Evolutionary conservation across 2,888 invertebrate species (phyloP).

Genomic region (Campopleginae sp.): DNA sequence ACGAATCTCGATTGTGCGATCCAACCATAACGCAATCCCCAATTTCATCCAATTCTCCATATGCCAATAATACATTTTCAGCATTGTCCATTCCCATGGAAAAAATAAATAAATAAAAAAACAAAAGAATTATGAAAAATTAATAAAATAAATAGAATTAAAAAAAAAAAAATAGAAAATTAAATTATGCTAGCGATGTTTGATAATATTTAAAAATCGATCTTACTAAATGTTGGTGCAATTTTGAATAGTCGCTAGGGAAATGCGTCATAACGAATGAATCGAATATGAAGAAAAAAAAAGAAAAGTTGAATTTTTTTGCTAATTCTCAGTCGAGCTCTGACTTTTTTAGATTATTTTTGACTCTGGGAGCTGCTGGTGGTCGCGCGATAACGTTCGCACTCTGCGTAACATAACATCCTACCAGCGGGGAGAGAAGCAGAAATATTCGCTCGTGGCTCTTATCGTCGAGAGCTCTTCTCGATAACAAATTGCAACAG

Average conservation of each 20-base stretch:
- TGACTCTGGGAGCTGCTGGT: slow-evolving; percentile 61
- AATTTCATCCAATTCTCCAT: slow-evolving; percentile 14
- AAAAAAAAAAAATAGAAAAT: not conserved
- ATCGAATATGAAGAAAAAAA: not conserved
- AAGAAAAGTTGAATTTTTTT: not conserved
- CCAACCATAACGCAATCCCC: slow-evolving; percentile 1
- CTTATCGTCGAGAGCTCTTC: slow-evolving; percentile 33
- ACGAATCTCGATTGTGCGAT: slow-evolving; percentile 57
- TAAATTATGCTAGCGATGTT: too few relatives aligned
- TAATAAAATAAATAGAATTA: too few relatives aligned
- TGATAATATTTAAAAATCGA: not conserved
- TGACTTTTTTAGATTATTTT: slow-evolving; percentile 30
- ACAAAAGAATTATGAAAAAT: too few relatives aligned
- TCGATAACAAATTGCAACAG: slow-evolving; percentile 62
- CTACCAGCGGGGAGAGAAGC: not conserved
- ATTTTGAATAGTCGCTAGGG: not conserved
- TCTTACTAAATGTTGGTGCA: not conserved
- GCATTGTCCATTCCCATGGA: not conserved
- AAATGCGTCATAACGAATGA: slow-evolving; percentile 5
- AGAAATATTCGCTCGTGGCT: slow-evolving; percentile 39
- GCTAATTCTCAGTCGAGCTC: slow-evolving; percentile 5
- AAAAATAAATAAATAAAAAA: too few relatives aligned
- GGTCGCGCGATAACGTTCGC: slow-evolving; percentile 62
- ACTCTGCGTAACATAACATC: slow-evolving; percentile 39
- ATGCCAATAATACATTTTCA: not conserved